Conservation (phyloP, 2,113 vertebrate genomes). For the Apteryx owenii region DNA sequence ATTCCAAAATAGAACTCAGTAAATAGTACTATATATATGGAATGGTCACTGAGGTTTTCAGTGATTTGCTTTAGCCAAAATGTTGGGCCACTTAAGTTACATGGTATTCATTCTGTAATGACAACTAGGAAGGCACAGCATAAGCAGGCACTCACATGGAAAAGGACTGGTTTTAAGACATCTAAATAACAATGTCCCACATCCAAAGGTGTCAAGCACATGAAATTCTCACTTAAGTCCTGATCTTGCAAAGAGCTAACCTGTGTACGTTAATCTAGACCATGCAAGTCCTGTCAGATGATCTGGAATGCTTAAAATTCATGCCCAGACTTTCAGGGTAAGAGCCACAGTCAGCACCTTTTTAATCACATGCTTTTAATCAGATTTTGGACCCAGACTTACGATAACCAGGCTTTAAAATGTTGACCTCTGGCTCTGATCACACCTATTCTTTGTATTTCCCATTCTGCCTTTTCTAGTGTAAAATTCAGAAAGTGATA, state of each 20-base stretch:
- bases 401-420: background rate
- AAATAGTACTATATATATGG: background rate
- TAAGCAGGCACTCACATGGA: background rate
- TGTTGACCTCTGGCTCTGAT: background rate
- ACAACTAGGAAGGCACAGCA: background rate
- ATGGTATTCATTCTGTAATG: background rate
- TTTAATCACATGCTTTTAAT: background rate
- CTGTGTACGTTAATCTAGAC: background rate
- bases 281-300: background rate
- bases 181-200: background rate
- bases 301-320: background rate
- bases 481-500: background rate
- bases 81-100: background rate
- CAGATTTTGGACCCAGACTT: background rate
- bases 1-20: background rate
- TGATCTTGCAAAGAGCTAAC: background rate
- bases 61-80: background rate
- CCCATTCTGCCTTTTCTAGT: background rate
- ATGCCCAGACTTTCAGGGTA: background rate
- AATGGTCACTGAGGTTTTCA: background rate
- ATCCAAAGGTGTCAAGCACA: background rate
- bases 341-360: background rate
- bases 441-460: rapidly evolving
- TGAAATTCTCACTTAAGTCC: background rate
- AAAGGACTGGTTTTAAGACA: background rate